A percentile compares a stretch with the other conserved stretches of the same genome.
Conservation (phyloP, 1,140 invertebrate genomes). For the Magallana gigas region DNA sequence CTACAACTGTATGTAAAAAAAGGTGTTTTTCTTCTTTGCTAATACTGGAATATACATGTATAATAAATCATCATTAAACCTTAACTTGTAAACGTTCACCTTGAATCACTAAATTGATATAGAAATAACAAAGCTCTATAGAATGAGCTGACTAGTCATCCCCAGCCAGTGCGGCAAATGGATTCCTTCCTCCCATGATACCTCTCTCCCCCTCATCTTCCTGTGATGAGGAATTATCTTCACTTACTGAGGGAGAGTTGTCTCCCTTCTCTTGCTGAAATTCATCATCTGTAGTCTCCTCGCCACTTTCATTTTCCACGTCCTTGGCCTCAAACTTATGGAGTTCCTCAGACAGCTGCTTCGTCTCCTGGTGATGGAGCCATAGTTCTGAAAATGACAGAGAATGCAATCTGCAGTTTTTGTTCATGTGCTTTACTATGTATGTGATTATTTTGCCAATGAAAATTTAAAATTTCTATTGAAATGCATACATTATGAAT, state of each 20-base stretch:
- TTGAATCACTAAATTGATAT: background rate
- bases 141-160: conserved; percentile 44
- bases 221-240: background rate
- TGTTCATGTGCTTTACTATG: too few species aligned
- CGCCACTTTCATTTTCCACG: conserved; percentile 36
- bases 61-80: background rate
- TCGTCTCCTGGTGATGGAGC: conserved; percentile 56
- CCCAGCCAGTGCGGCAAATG: conserved; percentile 53
- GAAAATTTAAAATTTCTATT: too few species aligned
- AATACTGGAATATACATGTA: background rate
- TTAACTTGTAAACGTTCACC: too few species aligned
- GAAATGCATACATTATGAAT: too few species aligned
- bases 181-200: conserved; percentile 44
- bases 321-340: conserved; percentile 45
- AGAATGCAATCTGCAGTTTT: too few species aligned
- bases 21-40: too few species aligned
- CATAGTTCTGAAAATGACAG: conserved; percentile 54
- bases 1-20: background rate
- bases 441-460: too few species aligned
- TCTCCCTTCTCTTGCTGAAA: conserved; percentile 41
- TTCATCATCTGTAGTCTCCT: conserved; percentile 47
- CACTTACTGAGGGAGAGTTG: conserved; percentile 38
- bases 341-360: conserved; percentile 48
- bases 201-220: conserved; percentile 43
- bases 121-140: background rate